Base-by-base conservation (phyloP, 2,113 vertebrate species). In the Pyxicephalus adspersus region DNA sequence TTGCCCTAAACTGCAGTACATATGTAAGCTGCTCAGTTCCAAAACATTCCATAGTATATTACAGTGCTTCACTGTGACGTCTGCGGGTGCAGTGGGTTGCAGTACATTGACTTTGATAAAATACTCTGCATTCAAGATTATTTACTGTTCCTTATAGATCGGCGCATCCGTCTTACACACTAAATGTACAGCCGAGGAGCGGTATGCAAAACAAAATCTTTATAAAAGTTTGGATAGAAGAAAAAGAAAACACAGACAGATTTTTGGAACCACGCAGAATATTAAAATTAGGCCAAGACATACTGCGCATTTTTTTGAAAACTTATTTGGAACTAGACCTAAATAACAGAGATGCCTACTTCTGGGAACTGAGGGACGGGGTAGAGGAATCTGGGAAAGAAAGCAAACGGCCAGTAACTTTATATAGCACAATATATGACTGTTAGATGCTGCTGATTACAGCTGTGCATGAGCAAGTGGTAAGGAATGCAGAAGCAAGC, bases 301-400 rank as follows among this genome's bases (percentile, higher is more conserved):
- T 3, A 50, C 87, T 90, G 88, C 87, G 88, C 83, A 86, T 92
- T 92, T 90, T 90, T 86, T 89, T 52, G 38, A 25, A 83, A 87
- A 84, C 85, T 89, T 88, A 90, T 87, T 92, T 94, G 91, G 91
- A 94, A 87, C 70, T 72, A 81, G 85, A 89, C 83, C 0, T 81
- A 92, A 89, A 92, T 93, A 90, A 83, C 89, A 91, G 89, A 91
- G 90, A 94, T 92, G 89, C 89, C 90, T 91, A 88, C 88, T 89
- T 90, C 90, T 92, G 92, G 90, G 91, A 94, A 91, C 87, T 45
- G 20, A 87, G 86, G 86, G 86, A 70, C 63, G 84, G 84, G 85
- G 87, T 84, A 86, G 76, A 89, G 61, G 83, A 86, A 88, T 87
- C 85, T 80, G 85, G 34, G 87, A 86, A 85, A 83, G 77, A 70